These are phyloP conservation scores for Micrasema longulum DNA, from an alignment of 1,140 invertebrate genomes.

Conservation along the genomic window DNA sequence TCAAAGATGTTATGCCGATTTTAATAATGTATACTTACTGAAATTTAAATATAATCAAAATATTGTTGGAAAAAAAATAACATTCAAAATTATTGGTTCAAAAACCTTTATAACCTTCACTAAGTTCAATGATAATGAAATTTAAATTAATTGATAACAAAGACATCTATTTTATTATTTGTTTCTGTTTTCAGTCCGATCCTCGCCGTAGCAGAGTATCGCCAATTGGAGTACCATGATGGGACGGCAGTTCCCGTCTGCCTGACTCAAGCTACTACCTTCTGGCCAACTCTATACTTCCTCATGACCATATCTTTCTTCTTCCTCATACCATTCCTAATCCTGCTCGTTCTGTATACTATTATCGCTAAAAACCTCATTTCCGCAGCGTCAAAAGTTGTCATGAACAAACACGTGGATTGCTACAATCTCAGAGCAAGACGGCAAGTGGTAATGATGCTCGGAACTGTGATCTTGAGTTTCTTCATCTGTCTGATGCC, in stretches of 20 bases:
- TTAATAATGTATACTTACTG: too few species aligned
- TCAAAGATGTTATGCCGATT: too few species aligned
- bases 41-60: too few species aligned
- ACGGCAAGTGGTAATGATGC: conserved; percentile 82
- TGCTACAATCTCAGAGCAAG: conserved; percentile 73
- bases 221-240: conserved; percentile 67
- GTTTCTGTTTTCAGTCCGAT: conserved; percentile 71
- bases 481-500: conserved; percentile 91
- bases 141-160: conserved; percentile 16
- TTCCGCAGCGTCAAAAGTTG: conserved; percentile 71
- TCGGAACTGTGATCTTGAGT: conserved; percentile 84
- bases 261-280: conserved; percentile 73
- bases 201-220: conserved; percentile 73
- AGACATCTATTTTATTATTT: too few species aligned
- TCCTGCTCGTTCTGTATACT: conserved; percentile 81
- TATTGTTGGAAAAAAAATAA: too few species aligned
- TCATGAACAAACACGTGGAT: conserved; percentile 72
- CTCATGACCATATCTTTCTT: conserved; percentile 78
- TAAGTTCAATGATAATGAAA: neutral
- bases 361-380: conserved; percentile 82
- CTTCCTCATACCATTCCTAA: conserved; percentile 80
- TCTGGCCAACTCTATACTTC: conserved; percentile 81
- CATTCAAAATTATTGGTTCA: neutral
- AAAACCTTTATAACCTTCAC: too few species aligned
- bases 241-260: conserved; percentile 71